phyloP scores from a whole-genome alignment of 2,113 vertebrate genomes.

The Procapra przewalskii region DNA sequence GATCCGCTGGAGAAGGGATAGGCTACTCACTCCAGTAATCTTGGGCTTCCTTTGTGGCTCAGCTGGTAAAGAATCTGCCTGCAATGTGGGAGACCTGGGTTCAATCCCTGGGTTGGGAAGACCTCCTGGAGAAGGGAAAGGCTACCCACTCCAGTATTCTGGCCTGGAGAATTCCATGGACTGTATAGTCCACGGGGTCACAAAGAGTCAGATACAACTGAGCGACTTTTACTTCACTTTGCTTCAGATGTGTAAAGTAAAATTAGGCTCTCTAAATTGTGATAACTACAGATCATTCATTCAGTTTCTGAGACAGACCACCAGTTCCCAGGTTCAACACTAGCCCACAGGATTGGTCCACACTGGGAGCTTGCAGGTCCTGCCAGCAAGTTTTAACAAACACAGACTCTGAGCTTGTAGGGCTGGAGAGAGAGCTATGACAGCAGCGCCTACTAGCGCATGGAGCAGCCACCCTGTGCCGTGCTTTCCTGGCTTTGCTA shows the following conservation, averaged over 20 bases:
- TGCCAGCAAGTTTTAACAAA: background rate
- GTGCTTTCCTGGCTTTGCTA: background rate
- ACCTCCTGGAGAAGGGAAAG: background rate
- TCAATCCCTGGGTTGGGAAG: background rate
- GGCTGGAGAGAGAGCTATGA: background rate
- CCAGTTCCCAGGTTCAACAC: background rate
- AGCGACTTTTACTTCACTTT: fast-evolving
- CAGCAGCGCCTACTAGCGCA: background rate
- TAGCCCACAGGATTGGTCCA: background rate
- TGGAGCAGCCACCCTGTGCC: background rate
- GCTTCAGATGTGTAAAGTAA: background rate
- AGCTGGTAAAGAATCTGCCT: no score
- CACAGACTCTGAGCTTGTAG: background rate
- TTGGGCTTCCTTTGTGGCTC: no score
- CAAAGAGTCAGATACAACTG: fast-evolving
- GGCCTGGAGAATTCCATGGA: background rate
- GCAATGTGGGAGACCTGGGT: background rate
- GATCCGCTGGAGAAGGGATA: no score
- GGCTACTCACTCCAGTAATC: no score
- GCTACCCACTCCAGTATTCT: background rate
- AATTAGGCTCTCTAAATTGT: background rate
- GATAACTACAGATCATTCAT: background rate
- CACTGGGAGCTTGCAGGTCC: background rate
- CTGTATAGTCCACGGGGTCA: fast-evolving
- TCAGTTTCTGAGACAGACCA: background rate